A percentile compares a stretch with the other conserved stretches of the same genome.
Conservation (phyloP, 2,113 vertebrate species). For the Harpagus bidentatus region DNA sequence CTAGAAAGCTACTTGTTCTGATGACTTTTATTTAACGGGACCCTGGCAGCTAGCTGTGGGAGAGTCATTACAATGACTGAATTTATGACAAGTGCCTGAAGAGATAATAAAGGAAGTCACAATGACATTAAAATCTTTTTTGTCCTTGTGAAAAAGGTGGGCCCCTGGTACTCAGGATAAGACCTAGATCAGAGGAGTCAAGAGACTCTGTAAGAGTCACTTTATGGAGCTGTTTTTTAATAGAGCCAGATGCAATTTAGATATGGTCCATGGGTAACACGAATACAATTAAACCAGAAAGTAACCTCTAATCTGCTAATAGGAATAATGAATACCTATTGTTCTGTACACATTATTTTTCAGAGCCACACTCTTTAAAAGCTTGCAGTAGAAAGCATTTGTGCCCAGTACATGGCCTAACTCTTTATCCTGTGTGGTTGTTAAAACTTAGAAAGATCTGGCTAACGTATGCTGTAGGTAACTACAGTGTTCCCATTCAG, state of each 20-base stretch:
- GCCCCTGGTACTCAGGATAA: not conserved
- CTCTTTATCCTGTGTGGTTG: not conserved
- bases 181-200: not conserved
- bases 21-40: not conserved
- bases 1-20: not conserved
- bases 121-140: not conserved
- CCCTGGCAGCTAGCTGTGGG: not conserved
- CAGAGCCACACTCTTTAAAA: not conserved
- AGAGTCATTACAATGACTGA: constrained; percentile 11
- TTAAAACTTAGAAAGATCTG: not conserved
- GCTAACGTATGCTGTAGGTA: not conserved
- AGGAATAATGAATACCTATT: not conserved
- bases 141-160: not conserved
- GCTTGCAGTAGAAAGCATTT: not conserved
- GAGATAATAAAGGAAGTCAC: constrained; percentile 13
- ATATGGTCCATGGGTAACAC: not conserved
- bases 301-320: not conserved
- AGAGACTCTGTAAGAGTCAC: not conserved
- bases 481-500: not conserved
- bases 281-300: not conserved
- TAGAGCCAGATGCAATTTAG: not conserved
- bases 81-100: constrained; percentile 3
- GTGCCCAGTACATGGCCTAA: not conserved
- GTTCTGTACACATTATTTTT: not conserved
- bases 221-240: not conserved